Evolutionary conservation across 2,797 vertebrate genomes (phyloP), one percentile per base, ranked within the genome.

Genomic region (Sus cebifrons): DNA sequence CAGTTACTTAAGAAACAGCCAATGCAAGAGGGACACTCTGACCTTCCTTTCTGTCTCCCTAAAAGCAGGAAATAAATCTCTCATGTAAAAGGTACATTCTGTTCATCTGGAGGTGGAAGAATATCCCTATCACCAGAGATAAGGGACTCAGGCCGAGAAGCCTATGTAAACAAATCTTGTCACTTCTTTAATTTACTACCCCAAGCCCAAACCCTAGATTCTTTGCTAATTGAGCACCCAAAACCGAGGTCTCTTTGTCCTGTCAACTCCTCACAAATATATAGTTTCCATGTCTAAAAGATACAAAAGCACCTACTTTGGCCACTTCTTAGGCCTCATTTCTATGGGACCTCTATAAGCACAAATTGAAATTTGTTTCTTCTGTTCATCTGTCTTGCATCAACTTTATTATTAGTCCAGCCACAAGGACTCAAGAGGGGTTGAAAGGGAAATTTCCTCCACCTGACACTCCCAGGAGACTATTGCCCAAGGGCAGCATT

Each of bases 131-230:
- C 20, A 0, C 77, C 75, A 32, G 52, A 78, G 52, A 78, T 52
- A 78, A 49, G 52, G 52, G 56, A 56, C 8, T 78, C 52, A 7
- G 52, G 52, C 75, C n/a, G 52, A 78, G 52, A 78, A 56, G 62
- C 62, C 25, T 56, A 56, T 3, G 2, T 32, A n/a, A 78, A 78
- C 6, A 32, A 56, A 23, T 6, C 12, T n/a, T 78, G 75, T 32
- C n/a, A 32, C 49, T 56, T n/a, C 17, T 54, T n/a, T 21, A 77
- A 77, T 21, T 4, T 11, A 54, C 0, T 4, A 56, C 0, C 11
- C 52, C 52, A 23, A n/a, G 52, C 52, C 52, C 54, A 78, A 78
- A 78, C 20, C 56, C 18, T 78, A 78, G 52, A 56, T 78, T 56
- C 18, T 32, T 78, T 18, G 9, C 29, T 78, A n/a, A 56, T 4